Conservation (phyloP, 2,888 invertebrate genomes). For the Rhyacophila evoluta region DNA sequence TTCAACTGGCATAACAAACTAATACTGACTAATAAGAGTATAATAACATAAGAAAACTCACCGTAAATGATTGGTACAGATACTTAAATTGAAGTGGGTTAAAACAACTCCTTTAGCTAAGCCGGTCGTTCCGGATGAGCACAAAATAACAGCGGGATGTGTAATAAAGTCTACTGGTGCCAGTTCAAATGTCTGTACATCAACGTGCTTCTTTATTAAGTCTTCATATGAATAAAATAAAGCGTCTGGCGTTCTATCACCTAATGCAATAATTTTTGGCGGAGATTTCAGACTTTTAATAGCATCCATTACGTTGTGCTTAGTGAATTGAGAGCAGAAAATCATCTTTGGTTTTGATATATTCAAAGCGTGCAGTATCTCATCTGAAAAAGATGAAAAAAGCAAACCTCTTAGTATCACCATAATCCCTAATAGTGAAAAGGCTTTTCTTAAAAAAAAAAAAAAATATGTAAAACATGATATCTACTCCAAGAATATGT, state of each 20-base stretch:
- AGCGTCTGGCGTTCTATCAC: conserved; percentile 63
- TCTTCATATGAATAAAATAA: conserved; percentile 64
- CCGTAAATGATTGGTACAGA: conserved; percentile 54
- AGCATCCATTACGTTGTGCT: conserved; percentile 70
- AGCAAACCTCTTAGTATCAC: no score
- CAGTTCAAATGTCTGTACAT: conserved; percentile 63
- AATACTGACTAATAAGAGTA: no score
- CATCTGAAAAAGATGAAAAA: conserved; percentile 71
- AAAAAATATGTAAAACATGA: no score
- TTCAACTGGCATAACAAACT: no score
- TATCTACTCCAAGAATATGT: no score
- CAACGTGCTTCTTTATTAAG: conserved; percentile 59
- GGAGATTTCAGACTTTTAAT: conserved; percentile 68
- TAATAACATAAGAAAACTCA: no score
- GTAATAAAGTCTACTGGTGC: conserved; percentile 64
- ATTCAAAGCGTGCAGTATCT: conserved; percentile 76
- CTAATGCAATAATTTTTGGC: conserved; percentile 71
- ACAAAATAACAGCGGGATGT: conserved; percentile 65
- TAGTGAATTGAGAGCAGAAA: conserved; percentile 74
- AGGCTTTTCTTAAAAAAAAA: no score
- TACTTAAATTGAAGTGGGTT: conserved; percentile 71
- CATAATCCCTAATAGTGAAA: no score
- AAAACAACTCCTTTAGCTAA: conserved; percentile 76
- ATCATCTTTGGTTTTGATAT: conserved; percentile 79
- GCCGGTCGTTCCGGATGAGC: conserved; percentile 79